These are phyloP conservation scores for Apamea anceps DNA, from an alignment of 2,888 invertebrate species.

Conservation along the genomic window DNA sequence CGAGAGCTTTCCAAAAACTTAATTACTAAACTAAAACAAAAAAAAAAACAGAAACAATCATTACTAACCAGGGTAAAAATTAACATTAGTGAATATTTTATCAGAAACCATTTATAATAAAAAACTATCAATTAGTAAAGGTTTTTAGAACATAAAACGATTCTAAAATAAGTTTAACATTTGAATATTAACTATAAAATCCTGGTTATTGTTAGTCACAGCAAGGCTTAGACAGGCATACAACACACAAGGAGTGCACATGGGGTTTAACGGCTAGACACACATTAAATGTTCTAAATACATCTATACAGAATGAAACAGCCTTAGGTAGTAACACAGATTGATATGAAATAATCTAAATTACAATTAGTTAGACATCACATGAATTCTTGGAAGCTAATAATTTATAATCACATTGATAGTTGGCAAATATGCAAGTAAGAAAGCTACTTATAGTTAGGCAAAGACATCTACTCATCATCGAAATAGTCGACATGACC, in stretches of 20 bases:
- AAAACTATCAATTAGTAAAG: constrained; percentile 18
- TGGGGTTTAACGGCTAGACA: constrained; percentile 40
- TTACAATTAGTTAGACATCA: constrained; percentile 59
- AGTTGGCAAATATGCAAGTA: constrained; percentile 71
- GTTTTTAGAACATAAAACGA: constrained; percentile 50
- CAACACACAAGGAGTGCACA: constrained; percentile 12
- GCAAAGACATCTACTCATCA: constrained; percentile 76
- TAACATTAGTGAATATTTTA: constrained; percentile 42
- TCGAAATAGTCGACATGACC: constrained; percentile 97
- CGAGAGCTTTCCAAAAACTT: constrained; percentile 16
- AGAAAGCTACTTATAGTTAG: constrained; percentile 71
- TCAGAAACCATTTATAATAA: constrained; percentile 26
- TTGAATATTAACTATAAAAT: constrained; percentile 12
- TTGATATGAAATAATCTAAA: constrained; percentile 61
- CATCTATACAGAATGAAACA: constrained; percentile 52
- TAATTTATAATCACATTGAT: constrained; percentile 61
- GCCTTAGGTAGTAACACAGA: constrained; percentile 62
- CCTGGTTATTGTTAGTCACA: constrained; percentile 39
- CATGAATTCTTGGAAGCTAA: constrained; percentile 59
- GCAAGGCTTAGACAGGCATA: constrained; percentile 9
- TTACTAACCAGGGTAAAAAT: constrained; percentile 7
- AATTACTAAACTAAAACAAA: constrained; percentile 12
- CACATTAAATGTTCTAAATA: constrained; percentile 54
- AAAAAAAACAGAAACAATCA: background rate
- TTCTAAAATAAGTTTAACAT: constrained; percentile 24